Evolutionary conservation across 92 coral and sea anemone species (phyloP), one percentile per base, ranked within the genome.

Genomic region (Scolanthus callimorphus): DNA sequence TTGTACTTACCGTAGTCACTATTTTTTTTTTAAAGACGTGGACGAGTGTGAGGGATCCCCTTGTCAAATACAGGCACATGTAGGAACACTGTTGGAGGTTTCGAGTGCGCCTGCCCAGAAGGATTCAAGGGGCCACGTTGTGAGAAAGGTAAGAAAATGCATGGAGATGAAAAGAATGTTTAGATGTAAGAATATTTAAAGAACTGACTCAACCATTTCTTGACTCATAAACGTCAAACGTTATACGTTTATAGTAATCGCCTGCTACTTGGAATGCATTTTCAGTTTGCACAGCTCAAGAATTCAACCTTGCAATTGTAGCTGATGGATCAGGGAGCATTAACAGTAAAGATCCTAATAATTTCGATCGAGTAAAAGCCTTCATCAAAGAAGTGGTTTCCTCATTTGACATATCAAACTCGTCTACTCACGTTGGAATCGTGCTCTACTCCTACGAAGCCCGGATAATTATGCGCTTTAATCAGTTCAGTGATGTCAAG

Each of bases 61-160:
- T 20, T 65, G 71, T 15, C 28, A 12, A 26, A 65, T 49, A 41
- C 31, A 65, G 22, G 71, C 59, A 17, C 71, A 20, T 65, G 71
- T 28, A 15, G 0, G 26, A 37, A 9, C 37, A 3, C 20, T 38
- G 60, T 29, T 3, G 61, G 52, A 12, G 27, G 38, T 38, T 65
- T 31, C 39, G 43, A 34, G 3, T 65, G 71, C 20, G 11, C n/a
- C 11, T 65, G 71, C 38, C 61, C 12, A 31, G 49, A 12, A 1
- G 50, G 60, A 22, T 51, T 65, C 13, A 28, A 1, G 1, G 69
- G 58, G 49, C 23, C 21, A 20, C 26, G 48, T 11, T 62, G 69
- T 62, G 69, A 62, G 48, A 8, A 8, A 27, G 60, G 37, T 2
- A 29, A 11, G 34, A 27, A 27, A 3, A n/a, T n/a, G n/a, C n/a